These are phyloP conservation scores for Colius striatus DNA, from an alignment of 2,113 vertebrate species.

Conservation along the genomic window DNA sequence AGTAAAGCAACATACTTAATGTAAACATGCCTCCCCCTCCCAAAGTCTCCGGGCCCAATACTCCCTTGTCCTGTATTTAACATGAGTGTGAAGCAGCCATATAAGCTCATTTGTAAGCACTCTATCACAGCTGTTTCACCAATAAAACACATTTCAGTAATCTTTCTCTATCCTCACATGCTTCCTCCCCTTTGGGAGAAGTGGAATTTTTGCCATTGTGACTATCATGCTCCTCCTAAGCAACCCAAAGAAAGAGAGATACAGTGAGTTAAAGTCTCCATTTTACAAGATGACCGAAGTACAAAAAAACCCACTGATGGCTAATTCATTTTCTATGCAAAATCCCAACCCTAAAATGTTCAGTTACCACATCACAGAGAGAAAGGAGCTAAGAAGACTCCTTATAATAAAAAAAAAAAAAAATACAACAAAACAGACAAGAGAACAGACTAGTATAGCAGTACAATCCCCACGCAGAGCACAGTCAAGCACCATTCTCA, in stretches of 20 bases:
- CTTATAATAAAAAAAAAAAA: too few species aligned
- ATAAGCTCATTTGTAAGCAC: neutral
- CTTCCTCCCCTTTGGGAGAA: neutral
- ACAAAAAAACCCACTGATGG: too few species aligned
- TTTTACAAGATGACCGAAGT: too few species aligned
- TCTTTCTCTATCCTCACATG: neutral
- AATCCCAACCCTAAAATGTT: too few species aligned
- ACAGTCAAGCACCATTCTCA: neutral
- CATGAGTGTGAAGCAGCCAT: neutral
- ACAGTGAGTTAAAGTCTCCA: neutral
- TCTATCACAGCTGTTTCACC: neutral
- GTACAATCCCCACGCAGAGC: neutral
- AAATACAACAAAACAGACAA: neutral
- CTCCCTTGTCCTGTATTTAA: neutral
- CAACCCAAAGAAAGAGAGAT: neutral
- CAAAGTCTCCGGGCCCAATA: neutral
- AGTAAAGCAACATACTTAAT: neutral
- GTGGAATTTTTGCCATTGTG: neutral
- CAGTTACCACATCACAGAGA: too few species aligned
- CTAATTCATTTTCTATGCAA: too few species aligned
- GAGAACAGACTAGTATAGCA: neutral
- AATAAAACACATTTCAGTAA: neutral
- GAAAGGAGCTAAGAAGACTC: too few species aligned
- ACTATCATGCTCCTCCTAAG: neutral
- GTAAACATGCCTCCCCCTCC: neutral